A percentile compares a stretch with the other conserved stretches of the same genome.
phyloP scores from a whole-genome alignment of 2,113 vertebrate genomes.

The Ahaetulla prasina region DNA sequence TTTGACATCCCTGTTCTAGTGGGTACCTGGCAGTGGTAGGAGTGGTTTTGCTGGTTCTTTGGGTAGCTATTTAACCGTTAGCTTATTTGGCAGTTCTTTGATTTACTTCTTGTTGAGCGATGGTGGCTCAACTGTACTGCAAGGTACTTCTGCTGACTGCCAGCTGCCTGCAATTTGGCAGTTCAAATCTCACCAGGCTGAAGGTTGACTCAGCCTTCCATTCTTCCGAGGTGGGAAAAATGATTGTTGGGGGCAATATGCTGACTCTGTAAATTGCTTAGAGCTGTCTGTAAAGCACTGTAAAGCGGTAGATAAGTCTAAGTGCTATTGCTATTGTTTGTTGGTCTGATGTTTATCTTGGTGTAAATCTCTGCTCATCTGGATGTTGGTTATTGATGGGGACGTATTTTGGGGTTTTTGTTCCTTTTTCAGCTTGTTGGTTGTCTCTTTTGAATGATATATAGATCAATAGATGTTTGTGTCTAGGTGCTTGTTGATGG shows the following conservation, averaged over 20 bases:
- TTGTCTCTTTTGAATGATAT: background rate
- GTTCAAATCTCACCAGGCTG: no score
- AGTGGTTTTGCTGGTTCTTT: background rate
- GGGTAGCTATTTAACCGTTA: background rate
- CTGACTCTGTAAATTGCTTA: no score
- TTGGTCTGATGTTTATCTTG: background rate
- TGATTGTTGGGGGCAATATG: no score
- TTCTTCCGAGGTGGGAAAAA: no score
- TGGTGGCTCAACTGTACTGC: no score
- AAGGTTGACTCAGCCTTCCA: no score
- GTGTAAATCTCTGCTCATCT: background rate
- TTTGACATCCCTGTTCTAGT: background rate
- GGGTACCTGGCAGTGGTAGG: background rate
- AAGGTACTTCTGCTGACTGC: no score
- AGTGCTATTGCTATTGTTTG: background rate
- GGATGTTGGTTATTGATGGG: background rate
- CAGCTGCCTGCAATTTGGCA: no score
- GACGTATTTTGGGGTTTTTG: no score
- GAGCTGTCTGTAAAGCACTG: no score
- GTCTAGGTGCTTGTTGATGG: background rate
- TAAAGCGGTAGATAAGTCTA: no score
- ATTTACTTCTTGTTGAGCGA: background rate
- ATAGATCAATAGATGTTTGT: background rate
- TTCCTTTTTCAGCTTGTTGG: no score
- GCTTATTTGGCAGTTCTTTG: background rate